phyloP scores from a whole-genome alignment of 2,888 invertebrate genomes.

The Morpho deidamia region DNA sequence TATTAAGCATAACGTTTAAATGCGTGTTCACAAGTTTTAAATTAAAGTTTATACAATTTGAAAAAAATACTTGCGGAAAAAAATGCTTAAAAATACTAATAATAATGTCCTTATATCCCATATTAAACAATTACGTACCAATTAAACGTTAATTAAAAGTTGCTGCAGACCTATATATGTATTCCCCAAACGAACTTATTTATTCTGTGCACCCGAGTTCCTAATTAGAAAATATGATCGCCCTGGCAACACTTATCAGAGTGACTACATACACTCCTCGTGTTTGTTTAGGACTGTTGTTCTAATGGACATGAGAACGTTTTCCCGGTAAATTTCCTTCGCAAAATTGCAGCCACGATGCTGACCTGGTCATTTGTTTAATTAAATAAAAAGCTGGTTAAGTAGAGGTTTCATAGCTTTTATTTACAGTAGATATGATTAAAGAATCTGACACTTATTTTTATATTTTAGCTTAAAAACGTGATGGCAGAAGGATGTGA shows the following conservation, averaged over 20 bases:
- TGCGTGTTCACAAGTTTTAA: no score
- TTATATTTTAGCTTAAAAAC: no score
- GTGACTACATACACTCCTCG: constrained; percentile 52
- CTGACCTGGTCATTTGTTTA: constrained; percentile 27
- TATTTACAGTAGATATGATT: no score
- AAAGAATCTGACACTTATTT: no score
- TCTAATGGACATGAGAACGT: constrained; percentile 64
- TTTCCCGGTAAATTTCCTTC: constrained; percentile 45
- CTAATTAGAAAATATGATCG: constrained; percentile 59
- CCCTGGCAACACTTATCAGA: constrained; percentile 61
- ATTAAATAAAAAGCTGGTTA: constrained; percentile 3
- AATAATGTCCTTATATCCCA: background rate
- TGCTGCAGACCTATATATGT: constrained; percentile 12
- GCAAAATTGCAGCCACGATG: constrained; percentile 54
- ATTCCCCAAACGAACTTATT: constrained; percentile 15
- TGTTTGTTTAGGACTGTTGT: constrained; percentile 72
- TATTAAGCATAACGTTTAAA: no score
- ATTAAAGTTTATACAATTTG: no score
- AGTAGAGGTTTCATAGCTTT: no score
- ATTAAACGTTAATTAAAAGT: constrained; percentile 10
- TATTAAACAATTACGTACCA: constrained; percentile 8
- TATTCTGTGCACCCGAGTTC: constrained; percentile 22
- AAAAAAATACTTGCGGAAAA: no score
- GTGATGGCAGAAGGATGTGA: no score
- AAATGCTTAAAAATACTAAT: background rate